Evolutionary conservation across 2,113 vertebrate genomes (phyloP).

Genomic region (Dromaius novaehollandiae): DNA sequence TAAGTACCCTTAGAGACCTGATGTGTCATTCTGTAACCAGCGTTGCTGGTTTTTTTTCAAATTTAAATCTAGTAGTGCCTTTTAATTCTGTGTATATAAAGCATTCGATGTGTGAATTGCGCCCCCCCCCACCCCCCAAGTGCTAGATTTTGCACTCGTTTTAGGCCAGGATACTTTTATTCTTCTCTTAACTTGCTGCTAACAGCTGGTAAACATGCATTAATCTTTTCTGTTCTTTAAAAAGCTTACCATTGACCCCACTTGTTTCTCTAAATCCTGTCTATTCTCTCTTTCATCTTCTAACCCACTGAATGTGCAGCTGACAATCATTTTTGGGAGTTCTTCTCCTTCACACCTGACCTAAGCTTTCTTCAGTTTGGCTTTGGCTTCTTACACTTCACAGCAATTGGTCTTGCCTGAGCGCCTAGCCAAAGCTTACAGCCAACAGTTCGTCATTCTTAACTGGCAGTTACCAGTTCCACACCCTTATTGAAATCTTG

Average conservation of each 20-base stretch:
- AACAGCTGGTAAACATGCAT: not conserved
- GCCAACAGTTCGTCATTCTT: not conserved
- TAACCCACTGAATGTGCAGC: not conserved
- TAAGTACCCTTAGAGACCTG: not conserved
- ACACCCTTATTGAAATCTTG: not conserved
- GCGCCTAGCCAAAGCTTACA: not conserved
- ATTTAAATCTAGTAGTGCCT: not conserved
- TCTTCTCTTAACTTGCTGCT: not conserved
- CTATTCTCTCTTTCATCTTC: not conserved
- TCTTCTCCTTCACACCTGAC: not conserved
- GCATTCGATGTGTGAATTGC: not conserved
- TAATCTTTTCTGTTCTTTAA: not conserved
- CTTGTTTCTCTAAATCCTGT: not conserved
- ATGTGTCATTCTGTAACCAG: not conserved
- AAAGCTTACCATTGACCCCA: not conserved
- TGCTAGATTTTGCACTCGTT: not conserved
- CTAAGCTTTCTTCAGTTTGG: not conserved
- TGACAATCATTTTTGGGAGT: not conserved
- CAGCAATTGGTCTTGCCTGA: not conserved
- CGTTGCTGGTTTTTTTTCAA: too few relatives aligned
- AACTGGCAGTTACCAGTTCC: not conserved
- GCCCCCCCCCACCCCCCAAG: not conserved
- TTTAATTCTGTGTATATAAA: not conserved
- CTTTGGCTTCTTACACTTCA: not conserved
- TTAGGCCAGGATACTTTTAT: not conserved